phyloP scores from a whole-genome alignment of 2,888 invertebrate genomes.

The Metalampra italica region DNA sequence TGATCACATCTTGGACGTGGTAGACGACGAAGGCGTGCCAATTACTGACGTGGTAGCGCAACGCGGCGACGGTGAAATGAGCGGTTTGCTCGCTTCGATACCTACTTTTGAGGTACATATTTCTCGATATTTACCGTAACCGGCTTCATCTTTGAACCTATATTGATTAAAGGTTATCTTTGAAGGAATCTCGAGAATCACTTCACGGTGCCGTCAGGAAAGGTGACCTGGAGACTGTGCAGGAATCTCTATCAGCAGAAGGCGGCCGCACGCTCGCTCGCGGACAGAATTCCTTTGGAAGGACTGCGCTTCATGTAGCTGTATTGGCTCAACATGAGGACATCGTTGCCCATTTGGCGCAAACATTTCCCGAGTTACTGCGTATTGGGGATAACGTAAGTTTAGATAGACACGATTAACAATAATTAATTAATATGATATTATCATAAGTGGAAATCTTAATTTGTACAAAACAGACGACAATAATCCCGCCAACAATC shows the following conservation, averaged over 20 bases:
- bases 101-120: conserved; percentile 86
- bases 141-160: background rate
- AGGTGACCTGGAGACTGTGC: conserved; percentile 80
- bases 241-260: conserved; percentile 76
- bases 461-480: no score
- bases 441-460: no score
- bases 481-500: no score
- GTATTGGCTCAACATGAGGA: conserved; percentile 90
- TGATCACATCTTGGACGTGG: conserved; percentile 89
- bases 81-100: conserved; percentile 84
- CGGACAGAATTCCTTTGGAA: conserved; percentile 83
- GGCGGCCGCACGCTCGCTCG: conserved; percentile 57
- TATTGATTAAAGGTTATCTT: background rate
- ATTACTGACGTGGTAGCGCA: conserved; percentile 84
- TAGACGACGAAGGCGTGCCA: conserved; percentile 83
- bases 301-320: conserved; percentile 91
- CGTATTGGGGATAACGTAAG: conserved; percentile 91
- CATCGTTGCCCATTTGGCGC: conserved; percentile 87
- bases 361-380: conserved; percentile 84
- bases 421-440: no score
- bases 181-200: conserved; percentile 86
- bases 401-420: background rate
- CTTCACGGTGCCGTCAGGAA: conserved; percentile 84
- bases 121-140: background rate
- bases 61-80: conserved; percentile 84